Evolutionary conservation across 2,797 vertebrate genomes (phyloP).

Genomic region (Galagoides demidoff): DNA sequence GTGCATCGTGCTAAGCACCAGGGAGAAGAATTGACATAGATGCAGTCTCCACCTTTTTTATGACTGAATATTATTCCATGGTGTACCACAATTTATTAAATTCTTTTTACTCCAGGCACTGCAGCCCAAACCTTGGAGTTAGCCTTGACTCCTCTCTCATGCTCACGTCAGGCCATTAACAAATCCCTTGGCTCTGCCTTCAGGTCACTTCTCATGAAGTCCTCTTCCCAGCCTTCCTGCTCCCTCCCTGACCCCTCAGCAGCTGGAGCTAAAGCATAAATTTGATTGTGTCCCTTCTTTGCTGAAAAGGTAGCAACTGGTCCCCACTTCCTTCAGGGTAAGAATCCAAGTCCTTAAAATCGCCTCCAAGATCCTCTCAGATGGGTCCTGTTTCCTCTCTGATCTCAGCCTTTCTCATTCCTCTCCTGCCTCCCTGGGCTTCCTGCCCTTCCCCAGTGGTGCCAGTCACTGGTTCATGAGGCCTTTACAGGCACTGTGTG

Average conservation of each 20-base stretch:
- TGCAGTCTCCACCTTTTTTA: too few species aligned
- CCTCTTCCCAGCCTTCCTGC: not conserved
- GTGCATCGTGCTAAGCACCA: not conserved
- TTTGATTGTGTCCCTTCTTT: too few species aligned
- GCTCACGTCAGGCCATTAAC: not conserved
- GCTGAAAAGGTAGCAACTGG: not conserved
- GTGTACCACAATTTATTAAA: not conserved
- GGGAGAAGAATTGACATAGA: not conserved
- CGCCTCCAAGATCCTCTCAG: not conserved
- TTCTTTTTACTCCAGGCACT: not conserved
- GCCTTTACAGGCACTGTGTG: not conserved
- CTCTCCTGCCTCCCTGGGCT: not conserved
- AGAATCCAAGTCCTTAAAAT: not conserved
- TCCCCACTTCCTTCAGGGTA: not conserved
- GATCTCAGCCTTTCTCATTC: not conserved
- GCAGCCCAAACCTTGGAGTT: not conserved
- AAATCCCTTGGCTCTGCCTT: not conserved
- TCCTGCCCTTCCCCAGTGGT: not conserved
- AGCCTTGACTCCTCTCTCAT: not conserved
- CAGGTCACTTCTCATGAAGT: rapidly evolving
- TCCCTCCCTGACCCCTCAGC: not conserved
- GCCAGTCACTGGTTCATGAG: rapidly evolving
- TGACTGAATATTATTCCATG: too few species aligned
- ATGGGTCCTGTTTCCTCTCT: not conserved
- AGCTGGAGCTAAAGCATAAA: not conserved